These are phyloP conservation scores for Brachyrhaphis roseni DNA, from an alignment of 2,797 vertebrate species.

Conservation along the genomic window DNA sequence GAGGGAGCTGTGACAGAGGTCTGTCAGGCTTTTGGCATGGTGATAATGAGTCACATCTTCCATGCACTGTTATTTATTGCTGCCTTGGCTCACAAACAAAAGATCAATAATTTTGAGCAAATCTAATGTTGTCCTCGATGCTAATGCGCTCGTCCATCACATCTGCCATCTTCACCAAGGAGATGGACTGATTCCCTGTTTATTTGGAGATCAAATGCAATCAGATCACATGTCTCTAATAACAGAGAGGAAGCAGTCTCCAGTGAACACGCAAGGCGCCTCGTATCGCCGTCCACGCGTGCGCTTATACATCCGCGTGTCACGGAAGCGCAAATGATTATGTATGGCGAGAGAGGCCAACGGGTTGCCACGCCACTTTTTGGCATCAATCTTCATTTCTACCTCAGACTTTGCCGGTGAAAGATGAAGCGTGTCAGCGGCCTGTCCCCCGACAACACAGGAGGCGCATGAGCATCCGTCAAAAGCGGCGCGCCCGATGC, in stretches of 20 bases:
- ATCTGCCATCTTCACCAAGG: conserved; percentile 82
- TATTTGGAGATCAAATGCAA: conserved; percentile 87
- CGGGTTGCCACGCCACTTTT: conserved; percentile 53
- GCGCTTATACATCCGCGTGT: conserved; percentile 66
- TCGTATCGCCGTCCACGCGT: conserved; percentile 69
- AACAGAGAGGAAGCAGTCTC: conserved; percentile 65
- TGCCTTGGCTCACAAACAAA: conserved; percentile 88
- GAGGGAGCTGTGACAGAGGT: conserved; percentile 83
- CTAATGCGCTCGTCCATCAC: conserved; percentile 88
- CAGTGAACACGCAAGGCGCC: conserved; percentile 57
- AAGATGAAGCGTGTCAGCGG: conserved; percentile 82
- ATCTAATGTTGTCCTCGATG: conserved; percentile 87
- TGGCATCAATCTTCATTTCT: conserved; percentile 85
- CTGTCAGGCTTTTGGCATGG: conserved; percentile 83
- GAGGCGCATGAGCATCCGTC: conserved; percentile 72
- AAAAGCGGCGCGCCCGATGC: conserved; percentile 59
- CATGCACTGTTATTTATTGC: conserved; percentile 85
- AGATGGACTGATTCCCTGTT: conserved; percentile 85
- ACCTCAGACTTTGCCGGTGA: conserved; percentile 80
- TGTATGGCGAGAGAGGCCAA: conserved; percentile 72
- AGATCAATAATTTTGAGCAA: conserved; percentile 91
- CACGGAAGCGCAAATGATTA: conserved; percentile 80
- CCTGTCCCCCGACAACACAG: conserved; percentile 76
- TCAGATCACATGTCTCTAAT: conserved; percentile 85
- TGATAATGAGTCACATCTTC: conserved; percentile 87